Conservation (phyloP, 2,113 vertebrate genomes). For the Neodon shergylaensis region DNA sequence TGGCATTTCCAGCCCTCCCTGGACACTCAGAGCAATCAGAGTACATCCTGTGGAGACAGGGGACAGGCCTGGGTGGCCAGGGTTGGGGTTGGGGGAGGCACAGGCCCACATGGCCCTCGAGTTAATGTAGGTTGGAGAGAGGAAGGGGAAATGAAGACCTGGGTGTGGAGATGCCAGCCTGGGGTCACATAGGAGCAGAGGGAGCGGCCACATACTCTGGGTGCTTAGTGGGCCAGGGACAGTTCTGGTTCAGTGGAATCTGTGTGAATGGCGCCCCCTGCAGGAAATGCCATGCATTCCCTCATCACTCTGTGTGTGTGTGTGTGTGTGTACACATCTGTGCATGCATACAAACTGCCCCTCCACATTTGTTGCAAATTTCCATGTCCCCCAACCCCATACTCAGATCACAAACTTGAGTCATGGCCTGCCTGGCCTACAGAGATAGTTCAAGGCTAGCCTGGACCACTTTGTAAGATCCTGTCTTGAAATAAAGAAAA, state of each 20-base stretch:
- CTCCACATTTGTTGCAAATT: background rate
- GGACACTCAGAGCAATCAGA: background rate
- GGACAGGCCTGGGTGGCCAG: background rate
- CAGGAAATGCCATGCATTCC: constrained; percentile 9
- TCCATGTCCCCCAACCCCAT: background rate
- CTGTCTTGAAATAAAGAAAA: background rate
- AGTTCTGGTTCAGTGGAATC: background rate
- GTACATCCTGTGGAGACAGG: background rate
- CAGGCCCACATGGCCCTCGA: no score
- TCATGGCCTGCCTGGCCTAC: background rate
- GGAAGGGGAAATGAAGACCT: background rate
- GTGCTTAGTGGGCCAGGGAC: background rate
- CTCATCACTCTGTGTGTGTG: background rate
- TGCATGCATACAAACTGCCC: no score
- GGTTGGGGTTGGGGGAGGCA: no score
- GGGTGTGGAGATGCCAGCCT: background rate
- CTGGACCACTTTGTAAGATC: background rate
- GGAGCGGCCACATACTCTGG: background rate
- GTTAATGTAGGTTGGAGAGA: background rate
- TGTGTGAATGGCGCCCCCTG: constrained; percentile 72
- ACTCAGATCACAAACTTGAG: background rate
- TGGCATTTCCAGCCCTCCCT: background rate
- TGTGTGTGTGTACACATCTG: background rate
- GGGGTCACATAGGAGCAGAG: background rate
- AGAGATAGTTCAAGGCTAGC: background rate